Evolutionary conservation across 2,797 vertebrate genomes (phyloP).

Genomic region (Erethizon dorsatum): DNA sequence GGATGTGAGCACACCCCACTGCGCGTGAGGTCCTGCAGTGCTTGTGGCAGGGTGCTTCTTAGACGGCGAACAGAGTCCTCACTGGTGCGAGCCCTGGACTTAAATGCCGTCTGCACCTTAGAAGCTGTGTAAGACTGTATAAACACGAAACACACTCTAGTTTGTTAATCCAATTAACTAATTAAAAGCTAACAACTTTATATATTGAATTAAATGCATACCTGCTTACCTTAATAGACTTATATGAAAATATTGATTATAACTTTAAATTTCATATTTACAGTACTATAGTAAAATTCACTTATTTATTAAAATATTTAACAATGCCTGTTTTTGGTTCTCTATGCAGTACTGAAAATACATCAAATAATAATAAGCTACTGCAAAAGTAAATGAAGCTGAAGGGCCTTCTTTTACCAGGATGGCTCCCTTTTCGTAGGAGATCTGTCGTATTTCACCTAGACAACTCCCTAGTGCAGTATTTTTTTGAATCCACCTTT

Average conservation of each 20-base stretch:
- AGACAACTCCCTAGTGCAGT: background rate
- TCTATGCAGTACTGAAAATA: background rate
- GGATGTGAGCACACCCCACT: background rate
- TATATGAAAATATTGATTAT: background rate
- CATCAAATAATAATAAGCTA: background rate
- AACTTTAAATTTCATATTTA: background rate
- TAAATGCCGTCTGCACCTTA: background rate
- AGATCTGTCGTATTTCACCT: background rate
- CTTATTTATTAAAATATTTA: slow-evolving; percentile 49
- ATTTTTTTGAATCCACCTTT: slow-evolving; percentile 17
- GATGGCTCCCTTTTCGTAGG: background rate
- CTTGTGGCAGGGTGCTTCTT: no score
- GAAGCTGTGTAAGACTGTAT: no score
- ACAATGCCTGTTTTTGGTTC: background rate
- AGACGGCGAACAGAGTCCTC: background rate
- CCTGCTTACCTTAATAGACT: slow-evolving; percentile 6
- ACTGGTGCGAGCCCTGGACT: background rate
- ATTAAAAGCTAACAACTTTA: background rate
- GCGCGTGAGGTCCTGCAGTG: no score
- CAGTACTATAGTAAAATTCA: background rate
- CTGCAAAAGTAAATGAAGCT: background rate
- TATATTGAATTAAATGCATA: background rate
- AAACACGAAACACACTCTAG: no score
- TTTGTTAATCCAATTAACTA: slow-evolving; percentile 12
- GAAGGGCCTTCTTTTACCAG: background rate